Evolutionary conservation across 1,140 invertebrate species (phyloP), one percentile per base, ranked within the genome.

Genomic region (Apis florea): DNA sequence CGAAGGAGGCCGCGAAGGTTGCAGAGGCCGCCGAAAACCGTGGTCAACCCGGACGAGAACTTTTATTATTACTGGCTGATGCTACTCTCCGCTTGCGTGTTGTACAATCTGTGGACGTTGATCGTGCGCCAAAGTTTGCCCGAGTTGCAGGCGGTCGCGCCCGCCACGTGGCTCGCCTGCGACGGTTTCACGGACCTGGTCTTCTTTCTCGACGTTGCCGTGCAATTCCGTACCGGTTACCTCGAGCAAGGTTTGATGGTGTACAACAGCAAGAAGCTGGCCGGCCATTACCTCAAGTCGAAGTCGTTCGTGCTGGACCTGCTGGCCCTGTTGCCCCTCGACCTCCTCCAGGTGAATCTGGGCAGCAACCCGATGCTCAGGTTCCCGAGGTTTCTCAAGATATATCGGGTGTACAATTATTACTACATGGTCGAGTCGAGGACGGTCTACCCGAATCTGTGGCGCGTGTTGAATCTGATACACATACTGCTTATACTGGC

Each of bases 1-100:
- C 83, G 92, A 26, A 94, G 96, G 75, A 94, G 96, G 79, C 94
- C 96, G 24, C 95, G 96, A 77, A 95, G 95, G 80, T 93, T 94
- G 15, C 95, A 96, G 85, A 93, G 90, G 69, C 96, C 96, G 68
- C 96, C 97, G n/a, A 94, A 95, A 47, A 96, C 96, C n/a, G 98
- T 99, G 31, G 96, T 99, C 80, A 98, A 99, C 93, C 98, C 98
- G 0, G 98, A 99, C 93, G 97, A 98, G 85, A 98, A 98, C 91
- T 97, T 98, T 92, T 98, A 98, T 94, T 99, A 98, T 94, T 97
- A 98, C 91, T 99, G 98, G 98, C 94, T 99, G 80, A 96, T 98
- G 94, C 90, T 98, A 40, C 94, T 99, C 81, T 98, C 98, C 24
- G 90, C 96, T 69, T 98, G 97, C 91, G 97, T 99, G 83, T 95